Evolutionary conservation across 2,797 vertebrate species (phyloP).

Genomic region (Notolabrus celidotus): DNA sequence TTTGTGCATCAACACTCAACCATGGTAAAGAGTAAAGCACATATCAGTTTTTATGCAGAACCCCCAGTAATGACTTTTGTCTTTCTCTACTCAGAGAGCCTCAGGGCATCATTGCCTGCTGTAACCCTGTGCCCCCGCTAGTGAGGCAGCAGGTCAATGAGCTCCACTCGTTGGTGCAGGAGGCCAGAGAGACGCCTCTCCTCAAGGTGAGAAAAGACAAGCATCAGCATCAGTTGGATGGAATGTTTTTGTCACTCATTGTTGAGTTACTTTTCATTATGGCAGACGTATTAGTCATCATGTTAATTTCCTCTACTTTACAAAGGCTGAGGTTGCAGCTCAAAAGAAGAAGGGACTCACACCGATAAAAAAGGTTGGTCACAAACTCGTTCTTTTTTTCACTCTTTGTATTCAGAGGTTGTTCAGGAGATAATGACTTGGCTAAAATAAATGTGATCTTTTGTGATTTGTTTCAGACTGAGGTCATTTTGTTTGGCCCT

Average conservation of each 20-base stretch:
- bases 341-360: slow-evolving; percentile 85
- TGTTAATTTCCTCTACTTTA: background rate
- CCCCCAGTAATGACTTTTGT: slow-evolving; percentile 22
- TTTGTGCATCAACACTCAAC: too few relatives aligned
- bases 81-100: slow-evolving; percentile 86
- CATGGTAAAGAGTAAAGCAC: too few relatives aligned
- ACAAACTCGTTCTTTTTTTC: background rate
- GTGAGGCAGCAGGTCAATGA: slow-evolving; percentile 97
- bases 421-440: fast-evolving
- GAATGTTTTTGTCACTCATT: background rate
- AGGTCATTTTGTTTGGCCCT: slow-evolving; percentile 91
- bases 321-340: slow-evolving; percentile 86
- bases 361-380: slow-evolving; percentile 87
- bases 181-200: slow-evolving; percentile 94
- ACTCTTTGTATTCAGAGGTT: background rate
- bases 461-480: slow-evolving; percentile 74
- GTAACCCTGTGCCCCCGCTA: slow-evolving; percentile 93
- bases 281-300: background rate
- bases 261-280: background rate
- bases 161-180: slow-evolving; percentile 91
- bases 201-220: slow-evolving; percentile 88
- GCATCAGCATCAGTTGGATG: background rate
- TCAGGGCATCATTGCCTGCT: slow-evolving; percentile 97
- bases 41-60: background rate
- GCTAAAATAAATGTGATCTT: background rate